Conservation (phyloP, 2,888 invertebrate species). For the Ashinkailepas kermadecensis region DNA sequence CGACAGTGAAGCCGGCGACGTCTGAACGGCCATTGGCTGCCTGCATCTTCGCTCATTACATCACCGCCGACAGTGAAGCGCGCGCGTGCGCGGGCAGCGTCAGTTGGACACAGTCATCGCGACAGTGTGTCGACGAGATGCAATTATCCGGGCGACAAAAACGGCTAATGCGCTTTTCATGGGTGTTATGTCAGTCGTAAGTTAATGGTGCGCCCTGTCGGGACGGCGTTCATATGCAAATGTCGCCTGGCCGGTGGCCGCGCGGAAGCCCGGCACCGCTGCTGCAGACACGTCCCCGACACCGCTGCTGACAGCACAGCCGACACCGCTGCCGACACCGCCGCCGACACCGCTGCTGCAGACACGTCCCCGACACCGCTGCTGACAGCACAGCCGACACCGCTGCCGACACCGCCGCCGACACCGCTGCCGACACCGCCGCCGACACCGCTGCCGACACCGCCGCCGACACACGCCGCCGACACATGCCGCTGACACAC, state of each 20-base stretch:
- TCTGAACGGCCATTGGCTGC: too few species aligned
- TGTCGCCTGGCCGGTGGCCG: background rate
- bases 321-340: background rate
- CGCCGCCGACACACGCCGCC: too few species aligned
- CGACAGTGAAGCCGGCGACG: too few species aligned
- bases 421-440: too few species aligned
- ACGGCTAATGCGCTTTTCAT: slow-evolving; percentile 10
- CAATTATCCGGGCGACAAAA: slow-evolving; percentile 1
- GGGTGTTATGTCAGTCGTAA: background rate
- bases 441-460: too few species aligned
- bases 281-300: background rate
- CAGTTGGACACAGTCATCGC: background rate
- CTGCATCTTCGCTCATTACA: too few species aligned
- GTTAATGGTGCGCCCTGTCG: background rate
- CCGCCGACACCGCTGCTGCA: background rate
- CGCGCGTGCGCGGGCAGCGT: too few species aligned
- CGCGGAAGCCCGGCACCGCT: background rate
- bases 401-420: too few species aligned
- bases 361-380: background rate
- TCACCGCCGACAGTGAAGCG: too few species aligned
- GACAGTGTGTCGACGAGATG: background rate
- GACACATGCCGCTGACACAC: too few species aligned
- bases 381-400: too few species aligned
- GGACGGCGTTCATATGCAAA: background rate
- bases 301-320: background rate